Evolutionary conservation across 2,888 invertebrate species (phyloP).

Genomic region (Drosophila parthenogenetica): DNA sequence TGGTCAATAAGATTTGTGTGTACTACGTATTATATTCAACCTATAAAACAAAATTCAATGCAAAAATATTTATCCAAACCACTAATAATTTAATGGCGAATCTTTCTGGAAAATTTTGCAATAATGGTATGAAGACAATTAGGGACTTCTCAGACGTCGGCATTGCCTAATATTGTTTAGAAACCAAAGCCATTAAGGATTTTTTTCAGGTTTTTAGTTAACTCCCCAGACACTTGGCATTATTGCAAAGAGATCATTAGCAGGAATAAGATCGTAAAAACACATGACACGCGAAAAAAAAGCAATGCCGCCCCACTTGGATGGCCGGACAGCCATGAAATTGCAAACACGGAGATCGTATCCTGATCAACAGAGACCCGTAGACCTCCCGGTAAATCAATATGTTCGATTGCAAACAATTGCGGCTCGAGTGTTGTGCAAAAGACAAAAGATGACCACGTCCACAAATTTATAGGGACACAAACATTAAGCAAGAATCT

Average conservation of each 20-base stretch:
- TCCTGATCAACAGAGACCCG: slow-evolving; percentile 18
- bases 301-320: slow-evolving; percentile 60
- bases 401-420: slow-evolving; percentile 73
- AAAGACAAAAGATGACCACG: slow-evolving; percentile 59
- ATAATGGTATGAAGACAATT: slow-evolving; percentile 12
- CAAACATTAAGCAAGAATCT: slow-evolving; percentile 59
- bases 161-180: slow-evolving; percentile 53
- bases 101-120: slow-evolving; percentile 39
- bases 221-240: slow-evolving; percentile 24
- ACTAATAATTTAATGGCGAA: slow-evolving; percentile 45
- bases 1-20: too few species aligned
- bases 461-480: slow-evolving; percentile 65
- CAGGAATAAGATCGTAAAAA: slow-evolving; percentile 78
- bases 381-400: slow-evolving; percentile 75
- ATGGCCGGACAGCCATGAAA: slow-evolving; percentile 69
- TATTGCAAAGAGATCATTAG: slow-evolving; percentile 72
- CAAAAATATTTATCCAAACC: slow-evolving; percentile 5
- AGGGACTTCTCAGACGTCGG: slow-evolving; percentile 26
- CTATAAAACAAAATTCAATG: neutral
- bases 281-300: slow-evolving; percentile 73
- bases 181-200: slow-evolving; percentile 43
- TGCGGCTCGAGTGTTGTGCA: slow-evolving; percentile 57
- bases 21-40: neutral
- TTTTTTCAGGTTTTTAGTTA: neutral
- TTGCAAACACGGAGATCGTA: slow-evolving; percentile 45